Conservation (phyloP, 2,797 vertebrate genomes). For the Leptoclinus maculatus region DNA sequence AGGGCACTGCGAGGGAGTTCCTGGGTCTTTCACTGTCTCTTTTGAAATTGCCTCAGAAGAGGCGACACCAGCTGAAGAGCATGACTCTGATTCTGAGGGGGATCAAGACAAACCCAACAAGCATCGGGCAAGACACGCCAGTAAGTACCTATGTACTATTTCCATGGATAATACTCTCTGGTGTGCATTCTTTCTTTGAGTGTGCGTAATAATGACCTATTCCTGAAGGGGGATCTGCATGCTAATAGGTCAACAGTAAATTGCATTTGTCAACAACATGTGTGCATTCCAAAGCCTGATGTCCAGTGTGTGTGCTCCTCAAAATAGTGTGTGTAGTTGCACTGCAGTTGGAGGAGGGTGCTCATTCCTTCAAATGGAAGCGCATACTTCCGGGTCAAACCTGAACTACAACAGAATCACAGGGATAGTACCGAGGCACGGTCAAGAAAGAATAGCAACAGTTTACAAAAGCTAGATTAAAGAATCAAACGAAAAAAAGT, state of each 20-base stretch:
- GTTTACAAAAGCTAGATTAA: slow-evolving; percentile 8
- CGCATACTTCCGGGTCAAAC: slow-evolving; percentile 47
- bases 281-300: slow-evolving; percentile 64
- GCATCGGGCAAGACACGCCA: slow-evolving; percentile 93
- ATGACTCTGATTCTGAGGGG: slow-evolving; percentile 86
- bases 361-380: slow-evolving; percentile 61
- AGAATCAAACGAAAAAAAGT: background rate
- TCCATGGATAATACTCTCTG: background rate
- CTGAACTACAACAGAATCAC: slow-evolving; percentile 39
- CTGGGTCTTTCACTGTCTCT: slow-evolving; percentile 89
- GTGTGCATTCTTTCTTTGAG: background rate
- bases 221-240: slow-evolving; percentile 34
- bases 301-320: slow-evolving; percentile 52
- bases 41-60: slow-evolving; percentile 89
- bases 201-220: background rate
- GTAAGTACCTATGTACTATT: slow-evolving; percentile 86
- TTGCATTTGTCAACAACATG: slow-evolving; percentile 54
- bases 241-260: slow-evolving; percentile 36
- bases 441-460: background rate
- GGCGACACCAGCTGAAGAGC: slow-evolving; percentile 83
- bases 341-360: slow-evolving; percentile 36
- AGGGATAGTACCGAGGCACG: background rate
- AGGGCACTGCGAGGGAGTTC: slow-evolving; percentile 86
- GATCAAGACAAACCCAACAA: slow-evolving; percentile 92
- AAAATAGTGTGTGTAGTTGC: slow-evolving; percentile 69